Evolutionary conservation across 92 coral and sea anemone species (phyloP).

Genomic region (Umimayanthus kanabou): DNA sequence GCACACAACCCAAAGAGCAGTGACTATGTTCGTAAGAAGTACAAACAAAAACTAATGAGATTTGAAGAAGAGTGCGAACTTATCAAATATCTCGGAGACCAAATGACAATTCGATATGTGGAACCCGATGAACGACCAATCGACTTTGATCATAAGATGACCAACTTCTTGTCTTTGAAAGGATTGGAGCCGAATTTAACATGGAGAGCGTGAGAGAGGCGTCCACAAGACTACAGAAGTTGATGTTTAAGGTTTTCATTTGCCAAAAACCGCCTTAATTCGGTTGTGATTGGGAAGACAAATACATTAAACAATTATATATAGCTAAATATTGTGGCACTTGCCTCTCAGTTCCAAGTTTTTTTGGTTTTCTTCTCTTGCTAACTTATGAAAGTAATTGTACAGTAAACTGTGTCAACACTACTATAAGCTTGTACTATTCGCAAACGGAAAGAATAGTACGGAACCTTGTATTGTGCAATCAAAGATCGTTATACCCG

Average conservation of each 20-base stretch:
- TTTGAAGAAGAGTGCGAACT: conserved; percentile 94
- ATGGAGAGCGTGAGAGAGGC: conserved; percentile 61
- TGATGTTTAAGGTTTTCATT: background rate
- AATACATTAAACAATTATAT: too few relatives aligned
- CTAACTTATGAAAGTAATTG: background rate
- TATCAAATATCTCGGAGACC: conserved; percentile 89
- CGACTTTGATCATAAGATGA: conserved; percentile 91
- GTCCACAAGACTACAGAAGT: background rate
- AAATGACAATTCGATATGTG: conserved; percentile 85
- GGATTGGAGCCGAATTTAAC: conserved; percentile 78
- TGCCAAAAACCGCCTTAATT: background rate
- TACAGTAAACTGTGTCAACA: background rate
- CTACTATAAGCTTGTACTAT: background rate
- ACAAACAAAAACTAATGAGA: conserved; percentile 84
- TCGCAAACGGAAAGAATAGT: background rate
- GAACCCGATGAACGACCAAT: conserved; percentile 94
- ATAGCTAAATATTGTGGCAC: background rate
- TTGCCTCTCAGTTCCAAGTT: background rate
- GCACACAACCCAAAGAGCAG: conserved; percentile 98
- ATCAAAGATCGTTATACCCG: background rate
- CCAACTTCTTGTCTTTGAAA: conserved; percentile 84
- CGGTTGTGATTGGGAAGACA: background rate
- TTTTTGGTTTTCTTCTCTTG: background rate
- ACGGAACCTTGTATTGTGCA: background rate
- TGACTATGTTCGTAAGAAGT: conserved; percentile 89